These are phyloP conservation scores for Epizoanthus scotinus DNA, from an alignment of 92 coral and sea anemone genomes.

Conservation along the genomic window DNA sequence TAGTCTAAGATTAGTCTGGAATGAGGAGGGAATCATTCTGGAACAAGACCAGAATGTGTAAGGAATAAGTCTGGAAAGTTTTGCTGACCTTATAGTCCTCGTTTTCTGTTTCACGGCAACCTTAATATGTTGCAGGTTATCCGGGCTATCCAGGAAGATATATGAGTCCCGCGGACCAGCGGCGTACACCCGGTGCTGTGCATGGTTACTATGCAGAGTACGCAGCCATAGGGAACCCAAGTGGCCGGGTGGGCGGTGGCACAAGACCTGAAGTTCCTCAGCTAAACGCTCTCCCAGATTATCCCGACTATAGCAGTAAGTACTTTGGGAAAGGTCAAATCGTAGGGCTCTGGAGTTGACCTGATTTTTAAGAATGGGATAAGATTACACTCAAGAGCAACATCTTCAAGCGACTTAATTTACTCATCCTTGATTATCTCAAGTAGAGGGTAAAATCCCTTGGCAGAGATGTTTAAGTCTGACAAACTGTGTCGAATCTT, in stretches of 20 bases:
- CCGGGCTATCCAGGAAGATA: conserved; percentile 72
- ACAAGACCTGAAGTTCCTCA: conserved; percentile 82
- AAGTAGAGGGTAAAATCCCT: too few relatives aligned
- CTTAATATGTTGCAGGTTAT: conserved; percentile 50
- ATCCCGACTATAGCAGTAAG: conserved; percentile 84
- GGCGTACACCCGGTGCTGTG: conserved; percentile 75
- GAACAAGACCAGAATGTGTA: too few relatives aligned
- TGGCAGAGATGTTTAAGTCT: too few relatives aligned
- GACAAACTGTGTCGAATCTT: too few relatives aligned
- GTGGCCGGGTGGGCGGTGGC: conserved; percentile 75
- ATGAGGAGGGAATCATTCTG: too few relatives aligned
- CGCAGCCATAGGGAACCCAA: conserved; percentile 86
- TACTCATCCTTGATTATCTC: not conserved
- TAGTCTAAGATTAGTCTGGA: too few relatives aligned
- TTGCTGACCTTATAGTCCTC: too few relatives aligned
- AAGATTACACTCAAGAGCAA: not conserved
- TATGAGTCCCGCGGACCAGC: conserved; percentile 73
- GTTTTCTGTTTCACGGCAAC: not conserved
- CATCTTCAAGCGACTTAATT: not conserved
- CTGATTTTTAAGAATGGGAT: not conserved
- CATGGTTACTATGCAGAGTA: conserved; percentile 95
- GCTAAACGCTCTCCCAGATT: conserved; percentile 81
- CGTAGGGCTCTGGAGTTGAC: too few relatives aligned
- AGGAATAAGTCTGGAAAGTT: too few relatives aligned
- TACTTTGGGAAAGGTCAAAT: not conserved